Conservation (phyloP, 1,140 invertebrate species). For the Campodea augens region DNA sequence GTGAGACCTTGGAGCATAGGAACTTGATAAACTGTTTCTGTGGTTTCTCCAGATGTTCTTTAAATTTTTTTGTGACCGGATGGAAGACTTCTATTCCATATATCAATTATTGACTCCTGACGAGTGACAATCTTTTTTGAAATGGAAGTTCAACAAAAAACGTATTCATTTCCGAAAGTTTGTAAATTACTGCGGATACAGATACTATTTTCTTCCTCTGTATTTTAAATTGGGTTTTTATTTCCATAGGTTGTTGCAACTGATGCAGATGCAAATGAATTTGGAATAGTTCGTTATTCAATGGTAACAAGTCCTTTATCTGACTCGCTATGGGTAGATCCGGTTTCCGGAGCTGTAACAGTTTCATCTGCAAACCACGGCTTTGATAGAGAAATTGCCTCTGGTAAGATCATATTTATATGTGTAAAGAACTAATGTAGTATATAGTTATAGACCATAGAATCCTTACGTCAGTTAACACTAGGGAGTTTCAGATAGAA, state of each 20-base stretch:
- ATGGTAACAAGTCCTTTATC: constrained; percentile 50
- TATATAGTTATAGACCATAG: too few relatives aligned
- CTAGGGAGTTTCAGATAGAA: too few relatives aligned
- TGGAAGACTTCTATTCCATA: too few relatives aligned
- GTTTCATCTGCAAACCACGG: constrained; percentile 47
- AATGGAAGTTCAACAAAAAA: too few relatives aligned
- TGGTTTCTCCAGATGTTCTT: too few relatives aligned
- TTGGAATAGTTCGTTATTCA: constrained; percentile 53
- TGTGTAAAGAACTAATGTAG: background rate
- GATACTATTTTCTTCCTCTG: background rate
- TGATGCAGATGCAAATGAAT: constrained; percentile 50
- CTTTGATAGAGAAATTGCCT: constrained; percentile 63
- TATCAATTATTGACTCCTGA: too few relatives aligned
- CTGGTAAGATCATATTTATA: constrained; percentile 20
- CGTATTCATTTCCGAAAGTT: background rate
- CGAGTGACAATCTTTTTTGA: too few relatives aligned
- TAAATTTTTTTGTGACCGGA: too few relatives aligned
- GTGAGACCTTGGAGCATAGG: too few relatives aligned
- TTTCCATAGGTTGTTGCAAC: constrained; percentile 35
- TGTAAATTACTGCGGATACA: background rate
- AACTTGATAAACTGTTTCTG: too few relatives aligned
- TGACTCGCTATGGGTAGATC: constrained; percentile 53
- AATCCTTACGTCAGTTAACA: too few relatives aligned
- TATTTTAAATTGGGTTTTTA: too few relatives aligned
- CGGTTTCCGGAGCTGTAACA: constrained; percentile 54